phyloP scores from a whole-genome alignment of 2,888 invertebrate species.

The Limnephilus rhombicus region DNA sequence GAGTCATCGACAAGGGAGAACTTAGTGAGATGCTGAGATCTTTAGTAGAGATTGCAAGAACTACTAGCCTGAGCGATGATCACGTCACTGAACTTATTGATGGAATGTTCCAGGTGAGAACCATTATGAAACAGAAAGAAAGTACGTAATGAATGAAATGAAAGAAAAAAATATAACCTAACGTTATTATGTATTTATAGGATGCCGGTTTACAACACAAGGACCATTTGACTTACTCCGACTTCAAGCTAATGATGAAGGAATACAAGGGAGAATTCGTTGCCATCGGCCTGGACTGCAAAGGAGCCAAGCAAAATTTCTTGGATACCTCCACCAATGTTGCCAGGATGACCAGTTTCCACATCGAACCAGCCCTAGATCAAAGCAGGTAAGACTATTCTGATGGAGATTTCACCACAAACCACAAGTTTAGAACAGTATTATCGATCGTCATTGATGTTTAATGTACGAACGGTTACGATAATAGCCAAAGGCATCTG shows the following conservation, averaged over 20 bases:
- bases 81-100: constrained; percentile 95
- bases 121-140: neutral
- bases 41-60: constrained; percentile 94
- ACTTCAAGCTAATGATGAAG: constrained; percentile 97
- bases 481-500: too few relatives aligned
- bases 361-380: constrained; percentile 89
- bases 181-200: constrained; percentile 70
- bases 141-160: neutral
- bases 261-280: constrained; percentile 97
- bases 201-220: constrained; percentile 94
- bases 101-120: constrained; percentile 90
- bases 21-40: constrained; percentile 95
- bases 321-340: constrained; percentile 96
- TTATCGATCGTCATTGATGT: too few relatives aligned
- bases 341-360: constrained; percentile 96
- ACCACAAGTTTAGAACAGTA: too few relatives aligned
- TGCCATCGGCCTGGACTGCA: constrained; percentile 95
- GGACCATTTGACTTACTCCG: constrained; percentile 92
- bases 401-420: neutral
- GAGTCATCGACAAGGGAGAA: constrained; percentile 95
- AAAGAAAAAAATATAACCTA: constrained; percentile 64
- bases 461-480: too few relatives aligned
- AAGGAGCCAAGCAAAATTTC: constrained; percentile 97
- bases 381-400: constrained; percentile 74
- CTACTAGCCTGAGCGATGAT: constrained; percentile 92